Evolutionary conservation across 2,888 invertebrate genomes (phyloP).

Genomic region (Ormyrus pomaceus): DNA sequence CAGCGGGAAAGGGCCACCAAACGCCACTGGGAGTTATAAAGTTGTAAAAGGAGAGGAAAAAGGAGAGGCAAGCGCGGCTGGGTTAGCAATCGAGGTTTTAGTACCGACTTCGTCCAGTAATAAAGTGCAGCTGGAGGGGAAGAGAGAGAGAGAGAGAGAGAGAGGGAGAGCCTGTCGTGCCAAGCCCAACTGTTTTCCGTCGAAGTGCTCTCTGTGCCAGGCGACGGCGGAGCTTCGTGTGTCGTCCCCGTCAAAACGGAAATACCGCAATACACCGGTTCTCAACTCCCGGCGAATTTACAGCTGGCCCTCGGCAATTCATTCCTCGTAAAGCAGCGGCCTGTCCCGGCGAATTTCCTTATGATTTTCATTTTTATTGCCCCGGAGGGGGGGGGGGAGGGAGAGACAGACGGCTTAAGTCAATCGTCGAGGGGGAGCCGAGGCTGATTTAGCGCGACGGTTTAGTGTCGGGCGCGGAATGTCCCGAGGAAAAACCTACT

Average conservation of each 20-base stretch:
- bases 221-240: conserved; percentile 62
- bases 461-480: too few species aligned
- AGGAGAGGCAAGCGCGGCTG: conserved; percentile 9
- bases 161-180: conserved; percentile 65
- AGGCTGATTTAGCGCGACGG: too few species aligned
- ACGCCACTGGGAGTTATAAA: conserved; percentile 54
- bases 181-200: conserved; percentile 65
- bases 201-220: conserved; percentile 70
- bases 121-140: conserved; percentile 59
- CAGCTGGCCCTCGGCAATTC: conserved; percentile 25
- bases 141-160: conserved; percentile 56
- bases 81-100: conserved; percentile 56
- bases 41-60: conserved; percentile 50
- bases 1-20: conserved; percentile 51
- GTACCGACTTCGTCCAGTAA: conserved; percentile 59
- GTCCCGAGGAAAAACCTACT: too few species aligned
- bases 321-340: conserved; percentile 39
- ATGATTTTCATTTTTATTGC: too few species aligned
- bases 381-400: too few species aligned
- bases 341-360: too few species aligned
- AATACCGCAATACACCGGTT: conserved; percentile 18
- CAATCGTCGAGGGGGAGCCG: too few species aligned
- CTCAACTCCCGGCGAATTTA: conserved; percentile 28
- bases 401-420: too few species aligned
- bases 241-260: conserved; percentile 58